Evolutionary conservation across 2,113 vertebrate species (phyloP), one percentile per base, ranked within the genome.

Genomic region (Sula dactylatra): DNA sequence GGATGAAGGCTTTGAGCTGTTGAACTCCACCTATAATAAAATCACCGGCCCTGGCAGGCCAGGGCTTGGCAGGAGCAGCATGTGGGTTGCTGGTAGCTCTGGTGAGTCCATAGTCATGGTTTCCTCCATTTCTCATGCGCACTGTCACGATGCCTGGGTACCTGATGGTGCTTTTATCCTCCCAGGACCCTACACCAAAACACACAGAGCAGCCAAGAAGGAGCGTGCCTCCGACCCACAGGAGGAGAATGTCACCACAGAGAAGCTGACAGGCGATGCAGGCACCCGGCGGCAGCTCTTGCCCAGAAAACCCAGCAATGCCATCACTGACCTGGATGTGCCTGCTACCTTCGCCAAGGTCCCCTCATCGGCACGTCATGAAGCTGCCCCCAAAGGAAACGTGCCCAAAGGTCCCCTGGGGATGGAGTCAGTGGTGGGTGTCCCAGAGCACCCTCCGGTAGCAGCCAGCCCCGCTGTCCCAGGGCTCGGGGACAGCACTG

Each of bases 201-300:
- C 16, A 4, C 85, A n/a, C 2, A 50, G 70, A 40, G 56, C 81
- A 38, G 72, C 58, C 58, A 99, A 99, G 86, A 97, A 98, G 59
- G 98, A 98, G 8, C 82, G 24, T 11, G 65, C 88, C 54, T 97
- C 97, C 0, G 97, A 98, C 62, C 73, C 64, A 32, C 18, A 55
- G 12, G 96, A 99, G 45, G 98, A 99, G 81, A 99, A 99, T 11
- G 40, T 98, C 83, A 99, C 98, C 66, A 98, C 74, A 0, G 97
- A 98, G 56, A 99, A 99, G 90, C 96, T 80, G 32, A 36, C 88
- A 14, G 83, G 89, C 1, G 80, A 81, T 9, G 10, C 8, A 0
- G 71, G 76, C 14, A 55, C 59, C 1, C 82, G n/a, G 74, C 84
- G 9, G 16, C 29, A 2, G 26, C 67, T 71, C 4, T 67, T 16